Conservation (phyloP, 1,140 invertebrate species). For the Yoshiicerus persimilis region DNA sequence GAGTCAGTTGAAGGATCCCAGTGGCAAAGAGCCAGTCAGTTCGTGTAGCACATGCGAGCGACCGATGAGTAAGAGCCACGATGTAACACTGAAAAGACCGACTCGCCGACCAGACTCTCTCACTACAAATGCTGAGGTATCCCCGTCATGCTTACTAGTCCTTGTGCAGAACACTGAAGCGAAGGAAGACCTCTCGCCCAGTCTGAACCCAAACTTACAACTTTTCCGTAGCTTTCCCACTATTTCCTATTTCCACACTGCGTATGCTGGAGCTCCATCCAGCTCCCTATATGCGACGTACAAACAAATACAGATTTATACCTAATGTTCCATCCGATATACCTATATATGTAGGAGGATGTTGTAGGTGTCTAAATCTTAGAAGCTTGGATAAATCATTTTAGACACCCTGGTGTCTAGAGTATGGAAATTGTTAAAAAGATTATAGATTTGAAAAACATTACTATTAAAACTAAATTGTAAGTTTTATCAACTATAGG, state of each 20-base stretch:
- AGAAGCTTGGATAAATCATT: too few species aligned
- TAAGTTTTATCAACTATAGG: too few species aligned
- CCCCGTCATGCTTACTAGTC: conserved; percentile 15
- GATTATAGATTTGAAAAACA: too few species aligned
- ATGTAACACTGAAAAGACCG: not conserved
- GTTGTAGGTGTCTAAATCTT: too few species aligned
- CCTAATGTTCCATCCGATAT: not conserved
- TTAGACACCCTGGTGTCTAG: too few species aligned
- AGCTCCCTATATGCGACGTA: not conserved
- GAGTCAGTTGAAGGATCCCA: not conserved
- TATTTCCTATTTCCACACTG: not conserved
- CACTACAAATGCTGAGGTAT: not conserved
- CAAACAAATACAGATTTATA: not conserved
- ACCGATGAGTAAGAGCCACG: not conserved
- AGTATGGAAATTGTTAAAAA: too few species aligned
- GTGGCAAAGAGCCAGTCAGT: not conserved
- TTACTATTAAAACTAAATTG: too few species aligned
- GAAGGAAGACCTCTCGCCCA: not conserved
- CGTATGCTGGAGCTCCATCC: not conserved
- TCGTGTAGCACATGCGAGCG: not conserved
- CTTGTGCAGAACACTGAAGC: not conserved
- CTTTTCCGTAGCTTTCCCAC: not conserved
- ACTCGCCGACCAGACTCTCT: not conserved
- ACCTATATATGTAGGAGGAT: too few species aligned
- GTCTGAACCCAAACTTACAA: not conserved